These are phyloP conservation scores for Porites evermanni DNA, from an alignment of 92 coral and sea anemone genomes.

Conservation along the genomic window DNA sequence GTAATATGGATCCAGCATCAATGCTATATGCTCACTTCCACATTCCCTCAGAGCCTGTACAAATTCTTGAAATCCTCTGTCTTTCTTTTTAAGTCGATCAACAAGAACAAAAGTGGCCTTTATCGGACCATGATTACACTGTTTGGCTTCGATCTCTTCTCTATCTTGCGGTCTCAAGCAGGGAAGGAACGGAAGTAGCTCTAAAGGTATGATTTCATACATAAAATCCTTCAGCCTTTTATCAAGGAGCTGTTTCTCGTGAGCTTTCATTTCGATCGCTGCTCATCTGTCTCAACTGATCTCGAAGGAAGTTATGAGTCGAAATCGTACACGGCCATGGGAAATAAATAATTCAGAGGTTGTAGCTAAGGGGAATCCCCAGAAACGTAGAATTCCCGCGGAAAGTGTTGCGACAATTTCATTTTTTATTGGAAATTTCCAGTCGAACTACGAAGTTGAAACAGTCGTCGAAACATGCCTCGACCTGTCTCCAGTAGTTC, in stretches of 20 bases:
- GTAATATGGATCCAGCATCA: constrained; percentile 78
- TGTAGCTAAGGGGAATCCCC: constrained; percentile 5
- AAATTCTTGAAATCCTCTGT: constrained; percentile 68
- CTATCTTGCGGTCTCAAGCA: constrained; percentile 63
- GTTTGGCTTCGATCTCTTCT: constrained; percentile 54
- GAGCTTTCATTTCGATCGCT: constrained; percentile 45
- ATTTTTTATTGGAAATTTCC: not conserved
- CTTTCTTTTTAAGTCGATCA: constrained; percentile 68
- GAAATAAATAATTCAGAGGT: not conserved
- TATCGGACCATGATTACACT: constrained; percentile 57
- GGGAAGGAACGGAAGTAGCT: constrained; percentile 59
- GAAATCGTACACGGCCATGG: too few relatives aligned
- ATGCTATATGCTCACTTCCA: constrained; percentile 80
- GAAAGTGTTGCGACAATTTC: not conserved
- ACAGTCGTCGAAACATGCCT: too few relatives aligned
- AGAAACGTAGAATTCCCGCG: not conserved
- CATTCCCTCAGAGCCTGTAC: constrained; percentile 76
- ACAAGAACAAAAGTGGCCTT: constrained; percentile 74
- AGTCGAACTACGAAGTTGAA: too few relatives aligned
- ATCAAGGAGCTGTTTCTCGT: constrained; percentile 59
- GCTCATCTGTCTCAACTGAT: too few relatives aligned
- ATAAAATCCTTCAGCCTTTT: constrained; percentile 60
- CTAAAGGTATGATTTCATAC: constrained; percentile 66
- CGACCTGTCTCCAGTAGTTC: too few relatives aligned
- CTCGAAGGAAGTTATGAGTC: not conserved